Base-by-base conservation (phyloP, 2,888 invertebrate genomes). In the Crioceris asparagi region DNA sequence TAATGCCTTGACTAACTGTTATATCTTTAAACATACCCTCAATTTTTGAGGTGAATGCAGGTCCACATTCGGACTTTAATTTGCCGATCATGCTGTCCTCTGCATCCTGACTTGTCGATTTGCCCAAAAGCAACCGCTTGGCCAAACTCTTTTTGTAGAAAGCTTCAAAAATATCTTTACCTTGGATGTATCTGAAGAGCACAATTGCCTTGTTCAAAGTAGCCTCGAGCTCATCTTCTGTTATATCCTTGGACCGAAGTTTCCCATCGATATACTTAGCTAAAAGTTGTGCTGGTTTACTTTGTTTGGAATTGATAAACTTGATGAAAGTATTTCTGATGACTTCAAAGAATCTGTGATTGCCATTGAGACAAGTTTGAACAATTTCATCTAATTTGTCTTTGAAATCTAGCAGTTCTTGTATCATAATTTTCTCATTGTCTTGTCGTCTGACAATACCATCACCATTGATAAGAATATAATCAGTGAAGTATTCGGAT, bases 11-110 rank as follows among this genome's bases (percentile, higher is more conserved):
- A 40, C 94, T 94, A 23, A 96, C 69, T 60, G 96, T 94, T 84
- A 98, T 96, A 55, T 98, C 98, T 60, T 94, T 94, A 62, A 98
- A 97, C 97, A 98, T 98, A 50, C 96, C 96, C 64, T 98, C 97
- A 10, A 98, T 70, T 64, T 97, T 97, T 45, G 90, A 87, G 0
- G 97, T 98, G 64, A 97, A 98, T 2, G 87, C 92, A 23, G 91
- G 90, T 1, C 98, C 98, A 60, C 98, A 98, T 69, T 98, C 97
- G 61, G 92, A 90, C 59, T 96, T 96, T 48, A 98, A 69, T 65
- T 97, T 98, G 12, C 90, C 87, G 17, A 98, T 69, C 94, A 98
- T 97, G 11, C 91, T 90, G 61, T 97, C 96, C 68, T 98, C 98
- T 0, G 96, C 94, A 68, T 98, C 98, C 2, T 94, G 93, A 0